Evolutionary conservation across 2,888 invertebrate species (phyloP), one percentile per base, ranked within the genome.

Genomic region (Ectemnius continuus): DNA sequence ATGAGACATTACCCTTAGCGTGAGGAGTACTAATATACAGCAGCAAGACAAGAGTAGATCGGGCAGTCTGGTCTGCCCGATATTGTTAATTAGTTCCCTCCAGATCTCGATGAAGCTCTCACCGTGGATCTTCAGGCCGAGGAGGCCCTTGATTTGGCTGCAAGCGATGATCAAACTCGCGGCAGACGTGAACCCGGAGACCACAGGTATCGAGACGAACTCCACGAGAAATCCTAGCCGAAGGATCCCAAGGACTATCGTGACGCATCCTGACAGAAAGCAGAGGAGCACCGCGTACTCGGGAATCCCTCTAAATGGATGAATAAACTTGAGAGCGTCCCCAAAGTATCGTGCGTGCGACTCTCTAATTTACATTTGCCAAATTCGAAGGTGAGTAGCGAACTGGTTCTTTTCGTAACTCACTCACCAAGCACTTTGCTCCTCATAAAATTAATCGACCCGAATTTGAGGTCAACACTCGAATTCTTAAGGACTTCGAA

Each of bases 181-280:
- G 0, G 95, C 95, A 0, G 95, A 95, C 2, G 95, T 95, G 88
- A 96, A 95, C 0, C 95, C 95, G 0, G 94, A 94, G 1, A 95
- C 94, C 0, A 96, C 96, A 0, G 96, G 95, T 0, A 94, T 91
- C 0, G 95, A 95, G 4, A 96, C 95, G 83, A 95, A 95, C 75
- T 95, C 94, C 16, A 95, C 94, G 11, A 96, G 91, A 86, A 95
- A 95, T 65, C 95, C 95, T 76, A 95, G 91, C 88, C 94, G 94
- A 5, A 94, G 90, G 56, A 94, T 80, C 2, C 95, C 95, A 76
- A 94, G 93, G 0, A 93, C 77, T 20, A 95, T 86, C 84, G 94
- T 94, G 6, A 95, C 92, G 67, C 94, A 91, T 58, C 95, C 95
- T 61, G 93, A 92, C 11, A 95, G 89, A 78, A 95, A 94, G 81